Conservation (phyloP, 2,888 invertebrate genomes). For the Leucania comma region DNA sequence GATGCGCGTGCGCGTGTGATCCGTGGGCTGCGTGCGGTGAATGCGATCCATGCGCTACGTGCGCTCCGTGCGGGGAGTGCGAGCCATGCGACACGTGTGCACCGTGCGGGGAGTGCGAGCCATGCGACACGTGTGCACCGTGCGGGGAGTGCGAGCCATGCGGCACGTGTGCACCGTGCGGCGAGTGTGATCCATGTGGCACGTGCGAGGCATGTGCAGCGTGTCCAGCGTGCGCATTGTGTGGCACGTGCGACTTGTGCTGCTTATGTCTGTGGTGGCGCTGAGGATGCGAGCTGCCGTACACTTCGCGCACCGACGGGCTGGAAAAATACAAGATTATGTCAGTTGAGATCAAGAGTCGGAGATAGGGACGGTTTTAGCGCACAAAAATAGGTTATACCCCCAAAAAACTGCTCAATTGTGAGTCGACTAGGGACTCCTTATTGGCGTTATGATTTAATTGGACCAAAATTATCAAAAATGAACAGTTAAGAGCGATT, state of each 20-base stretch:
- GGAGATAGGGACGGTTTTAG: too few relatives aligned
- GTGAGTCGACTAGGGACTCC: too few relatives aligned
- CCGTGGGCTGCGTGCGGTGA: conserved; percentile 23
- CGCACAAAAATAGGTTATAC: too few relatives aligned
- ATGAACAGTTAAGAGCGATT: too few relatives aligned
- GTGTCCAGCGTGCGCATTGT: neutral
- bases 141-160: conserved; percentile 13
- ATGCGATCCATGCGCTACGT: neutral
- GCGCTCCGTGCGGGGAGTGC: conserved; percentile 16
- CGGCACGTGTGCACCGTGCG: neutral
- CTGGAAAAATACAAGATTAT: conserved; percentile 69
- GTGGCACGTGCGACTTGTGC: conserved; percentile 50
- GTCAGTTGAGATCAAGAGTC: neutral
- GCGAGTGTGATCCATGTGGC: neutral
- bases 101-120: neutral
- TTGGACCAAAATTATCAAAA: too few relatives aligned
- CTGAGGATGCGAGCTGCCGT: conserved; percentile 85
- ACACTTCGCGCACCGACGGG: conserved; percentile 84
- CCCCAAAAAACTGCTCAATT: too few relatives aligned
- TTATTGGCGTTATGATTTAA: too few relatives aligned
- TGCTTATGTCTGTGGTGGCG: conserved; percentile 77
- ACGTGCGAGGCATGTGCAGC: neutral
- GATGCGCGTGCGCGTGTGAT: conserved; percentile 19
- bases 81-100: neutral
- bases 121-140: conserved; percentile 14